phyloP scores from a whole-genome alignment of 2,888 invertebrate genomes.

The Drosophila limbata region DNA sequence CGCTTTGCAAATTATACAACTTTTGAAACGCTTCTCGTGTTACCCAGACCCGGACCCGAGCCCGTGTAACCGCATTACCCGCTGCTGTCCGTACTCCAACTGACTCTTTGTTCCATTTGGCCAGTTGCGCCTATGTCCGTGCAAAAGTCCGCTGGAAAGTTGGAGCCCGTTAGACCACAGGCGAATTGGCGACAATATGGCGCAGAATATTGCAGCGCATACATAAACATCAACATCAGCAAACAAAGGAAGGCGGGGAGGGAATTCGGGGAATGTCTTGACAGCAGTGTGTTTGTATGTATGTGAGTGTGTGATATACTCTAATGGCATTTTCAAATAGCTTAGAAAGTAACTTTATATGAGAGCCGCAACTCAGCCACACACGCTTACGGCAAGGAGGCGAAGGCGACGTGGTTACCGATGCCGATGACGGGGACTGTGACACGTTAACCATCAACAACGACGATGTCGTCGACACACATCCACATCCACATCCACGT shows the following conservation, averaged over 20 bases:
- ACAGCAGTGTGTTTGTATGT: constrained; percentile 33
- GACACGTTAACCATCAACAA: constrained; percentile 58
- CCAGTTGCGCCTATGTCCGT: constrained; percentile 61
- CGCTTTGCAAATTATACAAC: constrained; percentile 37
- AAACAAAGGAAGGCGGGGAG: constrained; percentile 26
- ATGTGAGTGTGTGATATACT: constrained; percentile 61
- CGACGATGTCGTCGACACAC: constrained; percentile 52
- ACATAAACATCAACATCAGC: constrained; percentile 67
- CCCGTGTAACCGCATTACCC: constrained; percentile 64
- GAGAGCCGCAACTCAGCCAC: constrained; percentile 50
- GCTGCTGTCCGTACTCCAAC: constrained; percentile 52
- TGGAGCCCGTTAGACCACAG: constrained; percentile 54
- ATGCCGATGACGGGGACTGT: constrained; percentile 19
- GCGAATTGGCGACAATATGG: constrained; percentile 62
- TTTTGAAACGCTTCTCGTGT: constrained; percentile 36
- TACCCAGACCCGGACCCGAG: constrained; percentile 27
- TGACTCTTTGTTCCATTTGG: constrained; percentile 40
- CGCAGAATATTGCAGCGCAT: constrained; percentile 69
- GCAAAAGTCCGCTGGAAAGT: constrained; percentile 33
- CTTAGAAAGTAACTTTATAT: constrained; percentile 73
- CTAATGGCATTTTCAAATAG: constrained; percentile 80
- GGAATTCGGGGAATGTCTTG: constrained; percentile 48
- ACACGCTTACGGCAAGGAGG: constrained; percentile 11
- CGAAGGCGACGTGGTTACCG: constrained; percentile 14
- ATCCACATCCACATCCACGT: constrained; percentile 33